Base-by-base conservation (phyloP, 2,888 invertebrate species). In the Pecten maximus region DNA sequence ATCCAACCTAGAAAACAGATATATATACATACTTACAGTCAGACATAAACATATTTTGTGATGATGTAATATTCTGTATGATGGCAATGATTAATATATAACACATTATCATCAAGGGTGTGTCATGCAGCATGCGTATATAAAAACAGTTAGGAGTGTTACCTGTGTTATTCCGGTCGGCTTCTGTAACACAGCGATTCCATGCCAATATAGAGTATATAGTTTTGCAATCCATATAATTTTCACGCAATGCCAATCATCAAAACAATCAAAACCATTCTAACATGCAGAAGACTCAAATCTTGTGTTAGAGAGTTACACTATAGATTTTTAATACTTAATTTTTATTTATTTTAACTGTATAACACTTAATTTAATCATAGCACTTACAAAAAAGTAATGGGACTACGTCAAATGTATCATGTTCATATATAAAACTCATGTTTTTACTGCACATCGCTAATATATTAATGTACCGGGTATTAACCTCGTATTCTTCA, bases 151-250 rank as follows among this genome's bases (percentile, higher is more conserved):
- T 28, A 74, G 74, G 15, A 35, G 74, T 10, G 28, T 74, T 74
- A 74, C 74, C 74, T 74, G 74, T 74, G 74, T 74, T 74, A 74
- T 74, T 28, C 74, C 74, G 74, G 10, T 35, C 35, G 15, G 74
- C 74, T 10, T 74, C 74, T 74, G 74, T 74, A 74, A 74, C 74
- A 74, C 74, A 74, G 74, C 10, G 28, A 28, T 28, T 15, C 74
- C 74, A 74, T 74, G 74, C 74, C 35, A 74, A 35, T 35, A 74
- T 74, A 44, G 6, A 44, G 44, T 44, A 28, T 74, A 35, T 28
- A 74, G 74, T 35, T 74, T 74, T 74, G 35, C 74, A 74, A 28
- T 28, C 28, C 74, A 74, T n/a, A n/a, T 74, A 12, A 74, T 35
- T 35, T 35, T 35, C 35, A 74, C 8, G 15, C 23, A 74, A 35